Percentiles rank a stretch among this genome's conserved stretches.
Conservation (phyloP, 2,113 vertebrate species). For the Chauna torquata region DNA sequence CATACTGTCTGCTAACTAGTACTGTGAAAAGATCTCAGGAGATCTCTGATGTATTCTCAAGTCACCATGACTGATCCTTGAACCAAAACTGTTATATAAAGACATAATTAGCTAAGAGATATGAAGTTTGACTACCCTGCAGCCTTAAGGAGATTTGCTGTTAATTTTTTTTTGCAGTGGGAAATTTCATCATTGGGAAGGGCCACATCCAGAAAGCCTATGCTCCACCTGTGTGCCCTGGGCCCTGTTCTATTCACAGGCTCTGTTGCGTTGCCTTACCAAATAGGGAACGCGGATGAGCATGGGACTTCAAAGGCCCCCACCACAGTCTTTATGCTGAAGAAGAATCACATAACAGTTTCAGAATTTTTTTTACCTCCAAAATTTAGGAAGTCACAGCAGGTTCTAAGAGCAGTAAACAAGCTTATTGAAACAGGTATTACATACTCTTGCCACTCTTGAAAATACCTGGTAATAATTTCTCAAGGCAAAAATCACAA, state of each 20-base stretch:
- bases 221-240: neutral
- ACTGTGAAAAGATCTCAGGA: neutral
- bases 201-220: neutral
- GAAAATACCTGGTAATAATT: neutral
- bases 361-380: neutral
- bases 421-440: neutral
- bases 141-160: neutral
- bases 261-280: neutral
- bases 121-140: neutral
- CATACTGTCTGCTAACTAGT: no score
- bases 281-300: fast-evolving
- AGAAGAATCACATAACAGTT: neutral
- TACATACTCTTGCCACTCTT: neutral
- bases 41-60: neutral
- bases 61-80: neutral
- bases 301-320: neutral
- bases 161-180: neutral
- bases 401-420: neutral
- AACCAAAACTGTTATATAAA: neutral
- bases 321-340: neutral
- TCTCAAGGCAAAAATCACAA: neutral
- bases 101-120: neutral
- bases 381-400: neutral
- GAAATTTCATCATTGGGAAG: neutral
- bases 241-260: neutral